A percentile compares a stretch with the other conserved stretches of the same genome.
phyloP scores from a whole-genome alignment of 2,113 vertebrate species.

The Pandion haliaetus region DNA sequence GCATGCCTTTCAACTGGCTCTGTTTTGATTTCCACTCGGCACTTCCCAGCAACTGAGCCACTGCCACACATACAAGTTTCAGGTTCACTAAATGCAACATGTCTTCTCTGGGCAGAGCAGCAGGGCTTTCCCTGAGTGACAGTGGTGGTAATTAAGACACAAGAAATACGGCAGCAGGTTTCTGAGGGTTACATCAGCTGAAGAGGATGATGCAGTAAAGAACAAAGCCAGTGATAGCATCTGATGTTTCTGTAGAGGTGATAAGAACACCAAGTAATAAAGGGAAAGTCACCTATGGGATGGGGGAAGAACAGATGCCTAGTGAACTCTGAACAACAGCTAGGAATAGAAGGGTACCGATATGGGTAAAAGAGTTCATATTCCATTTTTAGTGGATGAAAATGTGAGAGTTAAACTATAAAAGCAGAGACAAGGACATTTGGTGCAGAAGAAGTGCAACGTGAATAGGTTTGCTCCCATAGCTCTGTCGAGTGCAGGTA shows the following conservation, averaged over 20 bases:
- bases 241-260: slow-evolving; percentile 71
- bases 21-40: background rate
- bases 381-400: background rate
- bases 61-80: background rate
- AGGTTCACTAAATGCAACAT: background rate
- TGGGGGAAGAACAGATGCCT: background rate
- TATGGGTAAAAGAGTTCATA: background rate
- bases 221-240: slow-evolving; percentile 76
- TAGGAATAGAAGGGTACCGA: background rate
- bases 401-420: background rate
- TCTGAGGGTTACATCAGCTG: slow-evolving; percentile 70
- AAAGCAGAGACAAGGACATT: background rate
- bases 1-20: background rate
- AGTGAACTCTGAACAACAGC: background rate
- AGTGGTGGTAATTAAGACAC: slow-evolving; percentile 74
- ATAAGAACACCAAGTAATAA: slow-evolving; percentile 73
- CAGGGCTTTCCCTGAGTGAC: slow-evolving; percentile 26
- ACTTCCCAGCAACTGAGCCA: background rate
- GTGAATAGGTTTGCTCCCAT: background rate
- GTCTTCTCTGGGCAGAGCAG: slow-evolving; percentile 60
- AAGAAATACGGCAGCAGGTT: slow-evolving; percentile 63
- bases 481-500: background rate
- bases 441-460: background rate
- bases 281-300: slow-evolving; percentile 1
- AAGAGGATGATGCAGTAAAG: slow-evolving; percentile 70